Percentiles rank a stretch among this genome's conserved stretches.
Evolutionary conservation across 2,797 vertebrate genomes (phyloP).

Genomic region (Pseudocheirus occidentalis): DNA sequence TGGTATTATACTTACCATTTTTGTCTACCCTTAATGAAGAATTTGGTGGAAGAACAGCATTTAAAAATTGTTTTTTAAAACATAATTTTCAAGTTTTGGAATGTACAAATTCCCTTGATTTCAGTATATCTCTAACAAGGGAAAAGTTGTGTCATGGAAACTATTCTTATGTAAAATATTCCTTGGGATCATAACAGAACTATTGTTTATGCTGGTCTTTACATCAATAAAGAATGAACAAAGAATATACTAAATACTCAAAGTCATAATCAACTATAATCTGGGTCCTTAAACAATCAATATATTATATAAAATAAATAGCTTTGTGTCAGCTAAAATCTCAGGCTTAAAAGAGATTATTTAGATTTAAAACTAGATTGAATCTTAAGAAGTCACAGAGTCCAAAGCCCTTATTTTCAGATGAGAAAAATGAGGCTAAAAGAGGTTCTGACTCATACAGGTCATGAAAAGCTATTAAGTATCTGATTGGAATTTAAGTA

Average conservation of each 20-base stretch:
- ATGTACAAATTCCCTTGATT: conserved; percentile 20
- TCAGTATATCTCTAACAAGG: conserved; percentile 10
- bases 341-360: neutral
- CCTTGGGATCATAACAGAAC: conserved; percentile 4
- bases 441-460: neutral
- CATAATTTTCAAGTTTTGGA: conserved; percentile 1
- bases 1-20: neutral
- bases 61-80: conserved; percentile 4
- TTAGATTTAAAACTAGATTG: neutral
- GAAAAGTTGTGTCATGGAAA: conserved; percentile 17
- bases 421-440: neutral
- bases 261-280: neutral
- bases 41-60: neutral
- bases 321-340: neutral
- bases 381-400: neutral
- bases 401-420: neutral
- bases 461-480: neutral
- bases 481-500: neutral
- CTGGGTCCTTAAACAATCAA: neutral
- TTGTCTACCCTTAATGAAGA: conserved; percentile 43
- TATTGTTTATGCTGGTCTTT: neutral
- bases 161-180: conserved; percentile 43
- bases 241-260: neutral
- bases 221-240: neutral
- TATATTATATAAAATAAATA: neutral